A percentile compares a stretch with the other conserved stretches of the same genome.
phyloP scores from a whole-genome alignment of 1,140 invertebrate genomes.

The Panagrolaimus sp. region DNA sequence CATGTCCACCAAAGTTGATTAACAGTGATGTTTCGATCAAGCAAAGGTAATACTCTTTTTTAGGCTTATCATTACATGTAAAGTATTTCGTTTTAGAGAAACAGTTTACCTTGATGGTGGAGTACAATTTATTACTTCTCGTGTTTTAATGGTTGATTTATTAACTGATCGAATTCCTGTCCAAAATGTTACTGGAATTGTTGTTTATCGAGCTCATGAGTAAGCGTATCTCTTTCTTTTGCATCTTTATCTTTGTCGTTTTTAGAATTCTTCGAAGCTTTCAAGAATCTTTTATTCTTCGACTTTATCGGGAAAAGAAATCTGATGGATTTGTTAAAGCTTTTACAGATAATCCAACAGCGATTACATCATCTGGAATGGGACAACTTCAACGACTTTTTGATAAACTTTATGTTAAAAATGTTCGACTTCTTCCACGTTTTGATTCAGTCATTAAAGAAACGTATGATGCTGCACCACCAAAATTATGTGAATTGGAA shows the following conservation, averaged over 20 bases:
- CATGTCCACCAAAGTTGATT: conserved; percentile 44
- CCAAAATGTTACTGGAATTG: conserved; percentile 76
- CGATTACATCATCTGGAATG: conserved; percentile 37
- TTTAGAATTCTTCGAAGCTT: conserved; percentile 23
- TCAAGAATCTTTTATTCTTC: conserved; percentile 59
- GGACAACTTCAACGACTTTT: conserved; percentile 55
- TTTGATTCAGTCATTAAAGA: conserved; percentile 44
- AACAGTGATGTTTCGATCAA: conserved; percentile 42
- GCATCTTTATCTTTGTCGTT: neutral
- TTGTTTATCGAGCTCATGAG: conserved; percentile 85
- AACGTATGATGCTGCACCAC: conserved; percentile 36
- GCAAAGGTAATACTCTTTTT: conserved; percentile 39
- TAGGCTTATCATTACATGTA: neutral
- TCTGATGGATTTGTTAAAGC: conserved; percentile 52
- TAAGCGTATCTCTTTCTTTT: conserved; percentile 21
- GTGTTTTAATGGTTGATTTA: conserved; percentile 92
- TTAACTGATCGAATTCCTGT: conserved; percentile 83
- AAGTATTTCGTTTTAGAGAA: conserved; percentile 54
- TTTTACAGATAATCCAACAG: conserved; percentile 47
- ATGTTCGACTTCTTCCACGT: conserved; percentile 44
- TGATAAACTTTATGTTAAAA: conserved; percentile 40
- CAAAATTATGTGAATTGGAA: conserved; percentile 44
- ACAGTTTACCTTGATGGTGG: conserved; percentile 80
- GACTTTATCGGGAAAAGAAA: conserved; percentile 58
- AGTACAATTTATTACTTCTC: conserved; percentile 77